phyloP scores from a whole-genome alignment of 2,888 invertebrate genomes.

The Limnephilus lunatus region DNA sequence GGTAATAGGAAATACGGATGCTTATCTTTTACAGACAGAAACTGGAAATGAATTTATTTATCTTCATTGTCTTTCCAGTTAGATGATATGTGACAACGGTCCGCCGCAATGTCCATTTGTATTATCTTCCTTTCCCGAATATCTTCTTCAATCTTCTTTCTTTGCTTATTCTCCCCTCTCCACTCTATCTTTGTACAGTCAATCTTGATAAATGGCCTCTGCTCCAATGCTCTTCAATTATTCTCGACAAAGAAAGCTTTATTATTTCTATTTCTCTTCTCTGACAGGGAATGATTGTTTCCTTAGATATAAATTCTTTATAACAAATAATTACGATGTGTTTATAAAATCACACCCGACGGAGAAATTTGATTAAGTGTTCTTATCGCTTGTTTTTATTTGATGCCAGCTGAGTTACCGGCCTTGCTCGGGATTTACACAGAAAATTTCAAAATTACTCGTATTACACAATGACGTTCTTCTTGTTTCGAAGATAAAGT shows the following conservation, averaged over 20 bases:
- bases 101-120: constrained; percentile 51
- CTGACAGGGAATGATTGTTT: constrained; percentile 25
- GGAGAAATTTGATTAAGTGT: neutral
- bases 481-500: no score
- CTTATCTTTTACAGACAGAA: constrained; percentile 17
- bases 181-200: constrained; percentile 52
- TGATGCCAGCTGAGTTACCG: no score
- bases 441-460: no score
- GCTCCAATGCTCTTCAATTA: constrained; percentile 54
- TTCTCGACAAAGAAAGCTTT: constrained; percentile 54
- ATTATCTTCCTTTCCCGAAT: constrained; percentile 26
- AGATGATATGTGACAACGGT: constrained; percentile 50
- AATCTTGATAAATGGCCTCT: constrained; percentile 55
- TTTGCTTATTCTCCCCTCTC: constrained; percentile 16
- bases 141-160: constrained; percentile 17
- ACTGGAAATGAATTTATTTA: constrained; percentile 51
- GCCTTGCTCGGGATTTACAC: no score
- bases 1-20: neutral
- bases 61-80: constrained; percentile 43
- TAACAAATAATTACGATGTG: constrained; percentile 13
- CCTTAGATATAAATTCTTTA: neutral
- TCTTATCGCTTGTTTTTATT: neutral
- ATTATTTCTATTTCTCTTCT: constrained; percentile 35
- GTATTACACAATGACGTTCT: no score
- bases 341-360: neutral